Conservation (phyloP, 2,113 vertebrate species). For the Microtus oregoni region DNA sequence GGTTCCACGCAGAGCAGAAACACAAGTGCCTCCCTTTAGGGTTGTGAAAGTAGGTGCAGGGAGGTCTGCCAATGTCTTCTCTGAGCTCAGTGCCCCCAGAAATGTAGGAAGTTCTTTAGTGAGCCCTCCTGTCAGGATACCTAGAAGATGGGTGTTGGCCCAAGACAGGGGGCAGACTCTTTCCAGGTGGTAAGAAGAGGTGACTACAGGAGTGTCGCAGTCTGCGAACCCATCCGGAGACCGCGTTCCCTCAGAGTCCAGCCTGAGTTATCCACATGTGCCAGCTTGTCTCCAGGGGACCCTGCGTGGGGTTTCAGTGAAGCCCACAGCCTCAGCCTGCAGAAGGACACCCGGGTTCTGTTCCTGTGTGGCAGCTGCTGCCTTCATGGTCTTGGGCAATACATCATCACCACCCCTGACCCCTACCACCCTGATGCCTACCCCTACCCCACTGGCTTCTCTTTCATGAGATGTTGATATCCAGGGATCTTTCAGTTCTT, state of each 20-base stretch:
- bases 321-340: neutral
- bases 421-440: too few species aligned
- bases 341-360: neutral
- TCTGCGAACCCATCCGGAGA: neutral
- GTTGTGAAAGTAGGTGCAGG: neutral
- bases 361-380: neutral
- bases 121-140: neutral
- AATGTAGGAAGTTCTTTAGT: neutral
- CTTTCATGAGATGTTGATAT: neutral
- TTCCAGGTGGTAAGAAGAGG: neutral
- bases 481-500: neutral
- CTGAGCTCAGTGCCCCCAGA: neutral
- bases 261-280: fast-evolving
- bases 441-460: neutral
- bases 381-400: neutral
- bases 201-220: neutral
- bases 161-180: neutral
- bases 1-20: neutral
- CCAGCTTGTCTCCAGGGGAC: neutral
- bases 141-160: neutral
- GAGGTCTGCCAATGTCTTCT: neutral
- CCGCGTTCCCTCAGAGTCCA: neutral
- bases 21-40: neutral
- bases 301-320: neutral
- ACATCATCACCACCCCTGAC: neutral